phyloP scores from a whole-genome alignment of 1,140 invertebrate species.

The Zaprionus africanus region DNA sequence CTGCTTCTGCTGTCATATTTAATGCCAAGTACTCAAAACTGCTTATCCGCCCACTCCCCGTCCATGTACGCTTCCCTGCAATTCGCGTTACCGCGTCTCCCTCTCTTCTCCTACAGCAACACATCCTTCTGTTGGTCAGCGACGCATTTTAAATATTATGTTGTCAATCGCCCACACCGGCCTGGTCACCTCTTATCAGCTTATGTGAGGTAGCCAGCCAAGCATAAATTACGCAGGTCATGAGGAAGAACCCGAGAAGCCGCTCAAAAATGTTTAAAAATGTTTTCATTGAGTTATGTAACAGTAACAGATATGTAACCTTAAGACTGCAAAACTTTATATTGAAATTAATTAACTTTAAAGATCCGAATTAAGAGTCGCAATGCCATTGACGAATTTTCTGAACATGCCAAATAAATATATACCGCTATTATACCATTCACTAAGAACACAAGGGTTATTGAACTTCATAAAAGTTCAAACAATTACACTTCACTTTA shows the following conservation, averaged over 20 bases:
- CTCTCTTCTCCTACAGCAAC: neutral
- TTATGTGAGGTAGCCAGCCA: slow-evolving; percentile 66
- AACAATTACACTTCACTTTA: neutral
- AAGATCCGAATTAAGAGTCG: too few relatives aligned
- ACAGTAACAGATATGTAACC: slow-evolving; percentile 56
- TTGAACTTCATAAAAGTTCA: slow-evolving; percentile 12
- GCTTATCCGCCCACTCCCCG: neutral
- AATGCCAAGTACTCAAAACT: slow-evolving; percentile 49
- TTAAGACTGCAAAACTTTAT: slow-evolving; percentile 42
- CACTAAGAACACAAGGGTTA: neutral
- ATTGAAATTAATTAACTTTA: too few relatives aligned
- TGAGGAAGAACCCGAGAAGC: slow-evolving; percentile 31
- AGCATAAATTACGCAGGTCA: slow-evolving; percentile 67
- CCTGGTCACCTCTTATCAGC: slow-evolving; percentile 42
- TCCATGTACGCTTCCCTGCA: neutral
- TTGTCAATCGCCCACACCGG: slow-evolving; percentile 66
- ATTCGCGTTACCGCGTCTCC: neutral
- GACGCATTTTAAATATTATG: slow-evolving; percentile 75
- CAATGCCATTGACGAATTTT: too few relatives aligned
- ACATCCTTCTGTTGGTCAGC: slow-evolving; percentile 37
- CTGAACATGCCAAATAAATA: too few relatives aligned
- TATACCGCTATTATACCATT: too few relatives aligned
- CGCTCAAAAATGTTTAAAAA: slow-evolving; percentile 54
- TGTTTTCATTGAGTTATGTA: slow-evolving; percentile 59
- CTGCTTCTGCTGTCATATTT: slow-evolving; percentile 72